These are phyloP conservation scores for Pelvicachromis taeniatus DNA, from an alignment of 2,113 vertebrate species.

Conservation along the genomic window DNA sequence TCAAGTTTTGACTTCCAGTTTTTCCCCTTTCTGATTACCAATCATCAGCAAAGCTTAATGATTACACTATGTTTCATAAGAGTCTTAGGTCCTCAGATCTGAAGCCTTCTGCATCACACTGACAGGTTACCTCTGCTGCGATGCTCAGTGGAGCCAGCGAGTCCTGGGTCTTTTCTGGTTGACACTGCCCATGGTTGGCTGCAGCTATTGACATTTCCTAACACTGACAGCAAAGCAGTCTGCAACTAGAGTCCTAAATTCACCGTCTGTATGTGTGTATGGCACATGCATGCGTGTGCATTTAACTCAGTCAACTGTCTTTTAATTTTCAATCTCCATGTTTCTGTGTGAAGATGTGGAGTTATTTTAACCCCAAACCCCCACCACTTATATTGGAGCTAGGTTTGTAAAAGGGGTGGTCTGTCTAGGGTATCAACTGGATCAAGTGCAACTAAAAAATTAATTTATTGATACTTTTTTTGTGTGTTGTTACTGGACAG, in stretches of 20 bases:
- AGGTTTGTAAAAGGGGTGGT: slow-evolving; percentile 16
- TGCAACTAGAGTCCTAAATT: slow-evolving; percentile 33
- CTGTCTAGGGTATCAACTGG: background rate
- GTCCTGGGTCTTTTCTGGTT: slow-evolving; percentile 36
- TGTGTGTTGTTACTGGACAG: background rate
- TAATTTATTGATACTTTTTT: background rate
- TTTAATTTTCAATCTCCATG: slow-evolving; percentile 34
- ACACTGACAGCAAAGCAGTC: slow-evolving; percentile 52
- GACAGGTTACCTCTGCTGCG: slow-evolving; percentile 17
- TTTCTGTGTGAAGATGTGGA: slow-evolving; percentile 38
- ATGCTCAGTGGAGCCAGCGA: slow-evolving; percentile 44
- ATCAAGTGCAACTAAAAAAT: background rate
- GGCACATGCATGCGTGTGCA: slow-evolving; percentile 4
- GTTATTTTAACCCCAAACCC: slow-evolving; percentile 62
- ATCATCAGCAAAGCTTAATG: background rate
- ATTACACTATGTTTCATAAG: background rate
- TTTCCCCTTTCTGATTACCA: background rate
- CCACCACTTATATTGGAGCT: background rate
- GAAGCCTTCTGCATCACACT: background rate
- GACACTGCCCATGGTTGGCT: slow-evolving; percentile 52
- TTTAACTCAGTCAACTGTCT: slow-evolving; percentile 45
- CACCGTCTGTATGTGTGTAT: background rate
- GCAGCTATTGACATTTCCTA: slow-evolving; percentile 43
- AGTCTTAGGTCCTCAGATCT: background rate
- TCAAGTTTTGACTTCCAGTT: background rate